Base-by-base conservation (phyloP, 2,797 vertebrate genomes). In the Alauda arvensis region DNA sequence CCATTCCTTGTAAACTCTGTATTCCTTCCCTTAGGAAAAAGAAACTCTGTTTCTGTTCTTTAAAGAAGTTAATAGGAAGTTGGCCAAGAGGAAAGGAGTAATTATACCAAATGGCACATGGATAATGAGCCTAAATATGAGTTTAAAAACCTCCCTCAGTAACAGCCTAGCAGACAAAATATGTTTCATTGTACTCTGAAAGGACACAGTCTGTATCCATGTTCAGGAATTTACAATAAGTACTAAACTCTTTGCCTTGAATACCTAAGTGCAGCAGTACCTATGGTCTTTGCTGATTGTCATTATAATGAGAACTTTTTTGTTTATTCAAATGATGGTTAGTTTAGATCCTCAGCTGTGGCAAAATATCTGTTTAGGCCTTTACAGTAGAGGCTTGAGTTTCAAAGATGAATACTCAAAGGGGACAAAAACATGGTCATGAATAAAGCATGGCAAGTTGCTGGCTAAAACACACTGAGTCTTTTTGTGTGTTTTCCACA, bases 21-120 rank as follows among this genome's bases (percentile, higher is more conserved):
- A 79, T 61, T 82, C 28, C 48, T 71, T 55, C 83, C 71, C 85
- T 65, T 56, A 53, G 65, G 83, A 84, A 85, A 88, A 81, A 70
- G 65, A 68, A 87, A 68, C 9, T 56, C 77, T 85, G 29, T 71
- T 88, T 94, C 40, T 92, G 51, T 68, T 84, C 56, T 77, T 79
- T 79, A 77, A 85, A 93, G 60, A 88, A 81, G 14, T 42, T 62
- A 74, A 88, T 63, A 90, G 68, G 68, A 90, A 74, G 75, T 31
- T 87, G 75, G 83, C 83, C 61, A 87, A 87, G 61, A 92, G 61
- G 51, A 93, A 90, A 87, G 77, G 68, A 79, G 61, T 77, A 90
- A 91, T 93, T 91, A 53, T 39, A 75, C 68, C 65, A 90, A 92
- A 84, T 62, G 55, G 52, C 29, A 90, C 51, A 79, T 42, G 62